These are phyloP conservation scores for Uropetala carovei DNA, from an alignment of 2,888 invertebrate species.

Conservation along the genomic window DNA sequence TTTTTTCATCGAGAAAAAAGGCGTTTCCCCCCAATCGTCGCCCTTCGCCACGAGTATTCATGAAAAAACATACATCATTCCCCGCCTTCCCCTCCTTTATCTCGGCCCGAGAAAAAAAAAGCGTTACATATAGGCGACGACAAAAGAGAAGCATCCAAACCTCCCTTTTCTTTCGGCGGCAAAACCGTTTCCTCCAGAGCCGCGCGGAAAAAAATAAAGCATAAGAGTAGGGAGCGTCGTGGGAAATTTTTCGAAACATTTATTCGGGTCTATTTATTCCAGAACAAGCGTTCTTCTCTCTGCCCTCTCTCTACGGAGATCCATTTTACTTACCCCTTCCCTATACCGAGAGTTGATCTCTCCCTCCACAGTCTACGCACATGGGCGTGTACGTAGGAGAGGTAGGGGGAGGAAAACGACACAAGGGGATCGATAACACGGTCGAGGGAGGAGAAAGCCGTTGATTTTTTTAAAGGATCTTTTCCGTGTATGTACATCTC, in stretches of 20 bases:
- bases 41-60: no score
- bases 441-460: not conserved
- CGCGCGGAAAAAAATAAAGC: not conserved
- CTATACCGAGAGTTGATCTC: no score
- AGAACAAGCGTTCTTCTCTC: not conserved
- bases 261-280: not conserved
- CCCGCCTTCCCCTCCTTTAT: not conserved
- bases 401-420: not conserved
- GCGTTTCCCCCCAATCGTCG: no score
- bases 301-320: no score
- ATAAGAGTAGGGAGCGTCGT: not conserved
- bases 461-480: not conserved
- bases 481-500: no score
- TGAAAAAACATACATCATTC: no score
- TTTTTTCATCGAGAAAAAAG: no score
- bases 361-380: not conserved
- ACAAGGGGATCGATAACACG: not conserved
- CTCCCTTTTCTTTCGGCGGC: not conserved
- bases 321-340: no score
- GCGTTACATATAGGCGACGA: not conserved
- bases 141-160: not conserved
- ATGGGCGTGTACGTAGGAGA: not conserved
- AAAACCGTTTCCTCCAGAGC: not conserved
- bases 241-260: not conserved
- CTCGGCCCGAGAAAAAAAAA: not conserved